Evolutionary conservation across 2,797 vertebrate species (phyloP), one percentile per base, ranked within the genome.

Genomic region (Lagodon rhomboides): DNA sequence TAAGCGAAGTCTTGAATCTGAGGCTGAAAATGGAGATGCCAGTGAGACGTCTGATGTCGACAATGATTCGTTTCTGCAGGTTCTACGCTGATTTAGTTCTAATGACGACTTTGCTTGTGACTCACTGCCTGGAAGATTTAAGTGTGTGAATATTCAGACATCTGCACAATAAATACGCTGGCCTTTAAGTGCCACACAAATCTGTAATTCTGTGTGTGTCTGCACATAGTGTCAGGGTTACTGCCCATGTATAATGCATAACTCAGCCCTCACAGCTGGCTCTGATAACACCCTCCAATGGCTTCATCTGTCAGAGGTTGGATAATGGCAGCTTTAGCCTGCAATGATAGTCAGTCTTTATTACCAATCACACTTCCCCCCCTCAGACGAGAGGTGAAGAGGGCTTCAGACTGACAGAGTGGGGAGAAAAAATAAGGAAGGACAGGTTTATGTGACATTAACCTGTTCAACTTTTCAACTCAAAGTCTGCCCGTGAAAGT

Each of bases 251-350:
- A 95, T 95, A 96, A 97, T 95, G 94, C 94, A 94, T 95, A 93
- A 89, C 91, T 92, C 93, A 94, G 93, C 91, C 89, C 95, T 95
- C 96, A 95, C 96, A 97, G 96, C 95, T 96, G 95, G 95, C 94
- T 95, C 94, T 95, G 95, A 96, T 96, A 96, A 96, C 95, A 94
- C 95, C 95, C 95, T 95, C 93, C 95, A 95, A 96, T 95, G 94
- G 95, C 94, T 95, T 96, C 94, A 96, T 96, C 95, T 94, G 94
- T 96, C 95, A 96, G 94, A 94, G 91, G 95, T 95, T 93, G 95
- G 93, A 89, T 95, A 96, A 95, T 94, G 95, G 92, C 93, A 93
- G 90, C 85, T 87, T 95, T 79, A 82, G 93, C 78, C 88, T 89
- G 90, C 91, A 91, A 94, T 92, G 91, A 88, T 74, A 80, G 82